These are phyloP conservation scores for Falco columbarius DNA, from an alignment of 2,797 vertebrate species.

Conservation along the genomic window DNA sequence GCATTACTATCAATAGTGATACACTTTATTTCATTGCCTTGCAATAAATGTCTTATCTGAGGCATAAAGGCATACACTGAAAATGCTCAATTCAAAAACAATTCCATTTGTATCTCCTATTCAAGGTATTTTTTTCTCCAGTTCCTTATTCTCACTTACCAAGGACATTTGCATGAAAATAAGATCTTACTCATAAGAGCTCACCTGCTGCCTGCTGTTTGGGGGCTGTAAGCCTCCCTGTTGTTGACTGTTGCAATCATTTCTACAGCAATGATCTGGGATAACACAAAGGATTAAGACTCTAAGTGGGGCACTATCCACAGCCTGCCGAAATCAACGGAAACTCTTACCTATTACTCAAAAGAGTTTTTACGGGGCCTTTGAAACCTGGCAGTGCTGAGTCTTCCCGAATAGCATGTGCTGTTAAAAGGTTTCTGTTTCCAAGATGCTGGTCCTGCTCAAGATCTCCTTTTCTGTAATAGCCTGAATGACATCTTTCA, in stretches of 20 bases:
- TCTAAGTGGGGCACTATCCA: background rate
- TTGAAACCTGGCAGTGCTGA: background rate
- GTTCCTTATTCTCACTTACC: constrained; percentile 60
- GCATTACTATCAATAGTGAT: background rate
- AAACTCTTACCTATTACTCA: background rate
- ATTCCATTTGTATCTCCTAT: constrained; percentile 49
- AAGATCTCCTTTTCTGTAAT: background rate
- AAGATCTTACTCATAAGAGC: constrained; percentile 44
- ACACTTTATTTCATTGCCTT: constrained; percentile 26
- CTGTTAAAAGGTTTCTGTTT: background rate
- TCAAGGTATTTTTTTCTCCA: background rate
- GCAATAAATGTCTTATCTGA: constrained; percentile 43
- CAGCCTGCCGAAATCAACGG: background rate
- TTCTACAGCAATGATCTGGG: background rate
- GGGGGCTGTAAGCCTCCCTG: constrained; percentile 24
- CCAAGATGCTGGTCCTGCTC: background rate
- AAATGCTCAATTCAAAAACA: constrained; percentile 48
- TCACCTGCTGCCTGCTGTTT: constrained; percentile 62
- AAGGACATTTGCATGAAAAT: constrained; percentile 71
- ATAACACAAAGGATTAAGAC: constrained; percentile 18
- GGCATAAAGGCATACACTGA: constrained; percentile 20
- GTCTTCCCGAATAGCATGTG: background rate
- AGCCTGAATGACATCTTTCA: background rate
- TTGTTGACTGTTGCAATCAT: constrained; percentile 14
- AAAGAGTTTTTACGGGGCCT: background rate